Base-by-base conservation (phyloP, 2,113 vertebrate genomes). In the Istiophorus platypterus region DNA sequence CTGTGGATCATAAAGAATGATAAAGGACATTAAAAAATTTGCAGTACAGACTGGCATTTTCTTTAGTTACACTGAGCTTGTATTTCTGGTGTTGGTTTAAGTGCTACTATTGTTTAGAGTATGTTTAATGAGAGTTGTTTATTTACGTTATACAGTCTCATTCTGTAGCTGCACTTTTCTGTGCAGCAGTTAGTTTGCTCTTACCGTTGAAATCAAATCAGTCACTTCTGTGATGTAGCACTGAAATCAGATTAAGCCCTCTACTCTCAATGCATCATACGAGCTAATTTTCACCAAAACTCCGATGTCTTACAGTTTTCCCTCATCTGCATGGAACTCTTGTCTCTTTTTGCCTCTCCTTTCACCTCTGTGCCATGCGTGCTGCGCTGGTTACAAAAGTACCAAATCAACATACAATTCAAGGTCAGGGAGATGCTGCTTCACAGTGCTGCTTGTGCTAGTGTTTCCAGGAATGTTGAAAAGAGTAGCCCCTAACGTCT, bases 401-500 rank as follows among this genome's bases (percentile, higher is more conserved):
- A 80, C 51, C 72, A 57, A 81, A 85, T 77, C 41, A 65, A 57
- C 31, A 61, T n/a, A 24, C 59, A 63, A 56, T 72, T 72, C 67
- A 69, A 68, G 68, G 78, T 81, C 67, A 72, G 72, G 27, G 57
- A 83, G 70, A 62, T 29, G 29, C 45, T 37, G 45, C 17, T 22
- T 29, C 22, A 5, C 39, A 10, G 41, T 4, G 29, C 57, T 18
- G 14, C 45, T 18, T 0, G 17, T 34, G 5, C 42, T 26, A 1
- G 27, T 73, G 54, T 69, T 49, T 72, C 52, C 42, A 49, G 29
- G 51, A 13, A 18, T 52, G 12, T n/a, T n/a, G n/a, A n/a, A 67
- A 73, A 75, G 39, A 24, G 12, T 20, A 68, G n/a, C 24, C 18
- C 11, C 17, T 49, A 8, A 57, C 31, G 39, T 70, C 56, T 64